A percentile compares a stretch with the other conserved stretches of the same genome.
Conservation (phyloP, 2,888 invertebrate genomes). For the Drosophila neotestacea region DNA sequence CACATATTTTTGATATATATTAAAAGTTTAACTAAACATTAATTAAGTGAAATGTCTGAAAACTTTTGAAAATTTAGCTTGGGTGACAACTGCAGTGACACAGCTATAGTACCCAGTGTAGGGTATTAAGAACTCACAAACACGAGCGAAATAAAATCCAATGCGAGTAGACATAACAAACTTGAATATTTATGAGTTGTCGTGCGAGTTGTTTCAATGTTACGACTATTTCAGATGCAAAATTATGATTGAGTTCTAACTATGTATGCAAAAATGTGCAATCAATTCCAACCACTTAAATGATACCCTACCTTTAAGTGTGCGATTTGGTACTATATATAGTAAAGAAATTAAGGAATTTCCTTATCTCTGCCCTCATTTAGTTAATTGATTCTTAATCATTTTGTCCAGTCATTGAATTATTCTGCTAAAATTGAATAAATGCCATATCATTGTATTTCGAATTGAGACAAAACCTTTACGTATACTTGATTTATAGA, state of each 20-base stretch:
- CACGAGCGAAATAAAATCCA: conserved; percentile 41
- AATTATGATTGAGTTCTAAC: conserved; percentile 41
- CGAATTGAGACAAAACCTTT: conserved; percentile 23
- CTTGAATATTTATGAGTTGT: conserved; percentile 71
- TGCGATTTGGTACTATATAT: background rate
- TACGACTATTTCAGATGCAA: conserved; percentile 42
- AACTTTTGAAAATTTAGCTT: background rate
- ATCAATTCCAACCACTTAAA: background rate
- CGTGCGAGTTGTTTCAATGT: conserved; percentile 53
- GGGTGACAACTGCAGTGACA: background rate
- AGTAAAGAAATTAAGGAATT: conserved; percentile 9
- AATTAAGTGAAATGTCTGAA: background rate
- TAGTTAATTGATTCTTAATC: conserved; percentile 2
- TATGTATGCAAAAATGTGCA: conserved; percentile 19
- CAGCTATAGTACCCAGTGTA: background rate
- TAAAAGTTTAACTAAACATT: background rate
- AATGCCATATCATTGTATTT: conserved; percentile 43
- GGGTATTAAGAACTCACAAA: conserved; percentile 23
- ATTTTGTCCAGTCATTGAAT: conserved; percentile 34
- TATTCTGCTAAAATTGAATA: conserved; percentile 14
- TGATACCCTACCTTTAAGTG: conserved; percentile 7
- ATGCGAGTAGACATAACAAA: conserved; percentile 41
- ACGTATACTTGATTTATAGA: background rate
- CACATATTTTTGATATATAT: background rate
- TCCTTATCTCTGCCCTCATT: conserved; percentile 18